These are phyloP conservation scores for Sebastiscus albofasciatus DNA, from an alignment of 2,797 vertebrate species.

Conservation along the genomic window DNA sequence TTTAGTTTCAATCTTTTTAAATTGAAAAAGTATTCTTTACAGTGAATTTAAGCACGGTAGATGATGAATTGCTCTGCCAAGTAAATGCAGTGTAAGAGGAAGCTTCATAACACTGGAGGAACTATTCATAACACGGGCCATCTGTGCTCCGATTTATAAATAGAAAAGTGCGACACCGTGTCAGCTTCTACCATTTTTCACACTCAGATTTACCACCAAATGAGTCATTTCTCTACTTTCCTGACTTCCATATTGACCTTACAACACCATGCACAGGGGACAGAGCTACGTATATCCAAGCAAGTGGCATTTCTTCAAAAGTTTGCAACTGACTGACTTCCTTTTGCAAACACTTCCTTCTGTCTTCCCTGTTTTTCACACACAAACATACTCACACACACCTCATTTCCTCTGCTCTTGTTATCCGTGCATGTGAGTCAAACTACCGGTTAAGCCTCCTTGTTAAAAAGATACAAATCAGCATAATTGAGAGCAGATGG, in stretches of 20 bases:
- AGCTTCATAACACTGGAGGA: slow-evolving; percentile 16
- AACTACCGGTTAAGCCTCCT: slow-evolving; percentile 56
- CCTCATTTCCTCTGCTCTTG: slow-evolving; percentile 32
- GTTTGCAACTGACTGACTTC: slow-evolving; percentile 5
- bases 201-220: slow-evolving; percentile 10
- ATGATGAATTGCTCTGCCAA: slow-evolving; percentile 26
- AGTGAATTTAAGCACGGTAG: background rate
- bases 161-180: slow-evolving; percentile 11
- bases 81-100: slow-evolving; percentile 17
- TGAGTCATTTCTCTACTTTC: slow-evolving; percentile 23
- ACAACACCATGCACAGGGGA: background rate
- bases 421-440: slow-evolving; percentile 44
- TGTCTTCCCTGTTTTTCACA: background rate
- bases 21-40: background rate
- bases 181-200: slow-evolving; percentile 26
- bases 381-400: slow-evolving; percentile 2
- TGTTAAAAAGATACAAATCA: slow-evolving; percentile 79
- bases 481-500: slow-evolving; percentile 80
- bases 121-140: slow-evolving; percentile 30
- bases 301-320: slow-evolving; percentile 14
- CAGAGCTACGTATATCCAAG: background rate
- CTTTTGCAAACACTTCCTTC: background rate
- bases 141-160: slow-evolving; percentile 50
- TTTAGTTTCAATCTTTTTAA: background rate
- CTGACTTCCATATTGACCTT: slow-evolving; percentile 8